phyloP scores from a whole-genome alignment of 2,888 invertebrate species.

The Seladonia tumulorum region DNA sequence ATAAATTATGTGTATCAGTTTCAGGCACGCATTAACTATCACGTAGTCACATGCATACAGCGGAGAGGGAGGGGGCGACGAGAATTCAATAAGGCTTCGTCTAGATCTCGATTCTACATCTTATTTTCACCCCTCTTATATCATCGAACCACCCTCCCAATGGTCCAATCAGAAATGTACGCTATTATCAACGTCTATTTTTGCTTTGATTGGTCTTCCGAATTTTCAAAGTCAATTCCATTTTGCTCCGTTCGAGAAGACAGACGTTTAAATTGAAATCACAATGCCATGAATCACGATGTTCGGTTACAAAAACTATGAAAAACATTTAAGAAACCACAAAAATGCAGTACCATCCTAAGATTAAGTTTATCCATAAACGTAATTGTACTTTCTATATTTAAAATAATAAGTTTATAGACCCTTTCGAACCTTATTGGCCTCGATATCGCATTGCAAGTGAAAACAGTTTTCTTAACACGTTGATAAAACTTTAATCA shows the following conservation, averaged over 20 bases:
- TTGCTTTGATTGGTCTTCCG: constrained; percentile 27
- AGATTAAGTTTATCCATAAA: not conserved
- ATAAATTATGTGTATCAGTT: not conserved
- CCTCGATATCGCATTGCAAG: not conserved
- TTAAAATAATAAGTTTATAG: constrained; percentile 6
- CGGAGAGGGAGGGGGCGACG: constrained; percentile 31
- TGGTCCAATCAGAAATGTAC: constrained; percentile 43
- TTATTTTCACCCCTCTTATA: constrained; percentile 28
- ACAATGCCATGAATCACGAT: constrained; percentile 17
- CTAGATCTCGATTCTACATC: constrained; percentile 11
- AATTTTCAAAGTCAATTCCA: constrained; percentile 37
- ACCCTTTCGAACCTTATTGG: not conserved
- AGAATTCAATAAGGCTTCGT: constrained; percentile 27
- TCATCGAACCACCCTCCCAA: constrained; percentile 50
- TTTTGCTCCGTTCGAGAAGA: not conserved
- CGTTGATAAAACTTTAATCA: constrained; percentile 1
- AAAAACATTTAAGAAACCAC: not conserved
- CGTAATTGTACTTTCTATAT: not conserved
- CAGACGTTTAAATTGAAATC: constrained; percentile 3
- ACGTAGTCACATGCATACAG: constrained; percentile 25
- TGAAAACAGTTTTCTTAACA: not conserved
- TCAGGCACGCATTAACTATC: constrained; percentile 13
- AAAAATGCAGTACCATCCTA: not conserved
- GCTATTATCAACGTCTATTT: constrained; percentile 37
- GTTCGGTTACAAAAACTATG: not conserved